These are phyloP conservation scores for Dendroctonus valens DNA, from an alignment of 1,140 invertebrate genomes.

Conservation along the genomic window DNA sequence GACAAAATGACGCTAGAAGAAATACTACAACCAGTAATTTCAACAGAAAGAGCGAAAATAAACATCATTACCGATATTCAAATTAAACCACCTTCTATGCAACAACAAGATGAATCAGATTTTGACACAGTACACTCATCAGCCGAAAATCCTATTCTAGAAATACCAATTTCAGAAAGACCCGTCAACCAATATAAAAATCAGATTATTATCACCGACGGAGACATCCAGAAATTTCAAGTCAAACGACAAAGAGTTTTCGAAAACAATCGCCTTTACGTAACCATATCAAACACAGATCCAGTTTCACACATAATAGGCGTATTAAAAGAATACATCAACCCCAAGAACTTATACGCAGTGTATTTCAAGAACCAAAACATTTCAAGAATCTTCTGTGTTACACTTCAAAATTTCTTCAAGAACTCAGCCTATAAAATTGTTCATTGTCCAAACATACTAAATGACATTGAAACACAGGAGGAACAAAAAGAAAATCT, in stretches of 20 bases:
- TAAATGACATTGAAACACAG: slow-evolving; percentile 21
- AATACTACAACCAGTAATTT: background rate
- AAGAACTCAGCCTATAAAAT: too few species aligned
- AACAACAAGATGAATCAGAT: slow-evolving; percentile 8
- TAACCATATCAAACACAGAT: slow-evolving; percentile 7
- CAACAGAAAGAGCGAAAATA: slow-evolving; percentile 12
- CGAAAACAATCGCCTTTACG: slow-evolving; percentile 21
- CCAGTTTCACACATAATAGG: slow-evolving; percentile 9
- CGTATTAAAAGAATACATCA: slow-evolving; percentile 30
- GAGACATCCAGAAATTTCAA: background rate
- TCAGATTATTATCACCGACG: slow-evolving; percentile 12
- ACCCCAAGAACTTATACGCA: slow-evolving; percentile 25
- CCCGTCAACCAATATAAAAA: slow-evolving; percentile 23
- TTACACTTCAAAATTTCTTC: slow-evolving; percentile 31
- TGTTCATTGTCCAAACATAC: slow-evolving; percentile 20
- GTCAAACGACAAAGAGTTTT: slow-evolving; percentile 16
- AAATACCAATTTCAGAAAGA: slow-evolving; percentile 24
- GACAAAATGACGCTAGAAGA: background rate
- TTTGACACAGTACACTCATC: slow-evolving; percentile 19
- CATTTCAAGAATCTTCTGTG: slow-evolving; percentile 4
- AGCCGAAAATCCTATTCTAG: slow-evolving; percentile 22
- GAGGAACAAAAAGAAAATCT: slow-evolving; percentile 36
- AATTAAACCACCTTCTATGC: slow-evolving; percentile 1
- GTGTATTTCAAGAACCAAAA: slow-evolving; percentile 22
- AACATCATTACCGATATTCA: slow-evolving; percentile 14